Conservation (phyloP, 64 coral and sea anemone species). For the Cladopsammia gracilis region DNA sequence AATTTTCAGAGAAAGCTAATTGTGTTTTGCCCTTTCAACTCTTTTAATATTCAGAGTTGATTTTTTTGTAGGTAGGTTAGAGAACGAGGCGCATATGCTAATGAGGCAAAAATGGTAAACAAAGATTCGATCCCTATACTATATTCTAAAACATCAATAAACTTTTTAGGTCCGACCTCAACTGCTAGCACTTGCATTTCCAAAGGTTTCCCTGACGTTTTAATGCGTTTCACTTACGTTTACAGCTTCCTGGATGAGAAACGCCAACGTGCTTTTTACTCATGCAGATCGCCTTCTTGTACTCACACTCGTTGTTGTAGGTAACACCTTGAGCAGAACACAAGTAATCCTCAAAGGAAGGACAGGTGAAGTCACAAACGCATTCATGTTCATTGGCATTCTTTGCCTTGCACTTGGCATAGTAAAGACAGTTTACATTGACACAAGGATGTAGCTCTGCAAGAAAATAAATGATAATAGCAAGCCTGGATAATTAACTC, state of each 20-base stretch:
- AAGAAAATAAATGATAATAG: not conserved
- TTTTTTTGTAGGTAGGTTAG: too few relatives aligned
- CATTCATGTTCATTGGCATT: slow-evolving; percentile 37
- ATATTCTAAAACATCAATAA: too few relatives aligned
- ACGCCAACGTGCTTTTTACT: slow-evolving; percentile 46
- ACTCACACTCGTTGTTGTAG: slow-evolving; percentile 69
- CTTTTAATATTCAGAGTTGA: too few relatives aligned
- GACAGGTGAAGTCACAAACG: slow-evolving; percentile 65
- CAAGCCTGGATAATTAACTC: too few relatives aligned
- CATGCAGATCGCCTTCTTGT: slow-evolving; percentile 64
- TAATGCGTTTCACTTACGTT: slow-evolving; percentile 40
- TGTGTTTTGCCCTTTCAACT: too few relatives aligned
- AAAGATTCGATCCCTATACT: too few relatives aligned
- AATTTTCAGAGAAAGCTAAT: too few relatives aligned
- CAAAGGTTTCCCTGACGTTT: too few relatives aligned
- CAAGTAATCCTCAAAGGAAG: slow-evolving; percentile 63
- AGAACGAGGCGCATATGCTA: too few relatives aligned
- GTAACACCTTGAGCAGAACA: slow-evolving; percentile 65
- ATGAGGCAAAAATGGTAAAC: too few relatives aligned
- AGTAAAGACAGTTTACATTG: slow-evolving; percentile 64
- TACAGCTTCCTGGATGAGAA: slow-evolving; percentile 74
- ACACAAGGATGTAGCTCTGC: slow-evolving; percentile 75
- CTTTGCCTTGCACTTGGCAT: slow-evolving; percentile 59
- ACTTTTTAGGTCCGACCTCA: too few relatives aligned
- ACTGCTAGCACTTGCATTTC: too few relatives aligned